Percentiles rank a stretch among this genome's conserved stretches.
Evolutionary conservation across 64 coral and sea anemone genomes (phyloP).

Genomic region (Anthopleura sola): DNA sequence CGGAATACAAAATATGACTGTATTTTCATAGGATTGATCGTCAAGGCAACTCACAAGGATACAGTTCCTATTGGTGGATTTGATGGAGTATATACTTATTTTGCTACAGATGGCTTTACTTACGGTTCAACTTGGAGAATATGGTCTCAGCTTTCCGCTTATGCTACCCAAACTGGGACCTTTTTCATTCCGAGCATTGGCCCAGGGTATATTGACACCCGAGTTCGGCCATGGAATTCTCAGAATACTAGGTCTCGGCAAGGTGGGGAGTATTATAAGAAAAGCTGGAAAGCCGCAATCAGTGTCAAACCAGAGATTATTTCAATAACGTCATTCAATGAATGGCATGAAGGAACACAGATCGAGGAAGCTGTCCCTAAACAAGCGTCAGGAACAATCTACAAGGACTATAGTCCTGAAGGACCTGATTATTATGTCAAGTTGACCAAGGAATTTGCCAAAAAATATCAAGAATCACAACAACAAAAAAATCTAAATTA

Average conservation of each 20-base stretch:
- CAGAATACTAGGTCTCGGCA: constrained; percentile 67
- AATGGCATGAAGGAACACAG: constrained; percentile 99
- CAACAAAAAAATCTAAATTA: neutral
- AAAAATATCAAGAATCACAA: neutral
- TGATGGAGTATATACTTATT: constrained; percentile 98
- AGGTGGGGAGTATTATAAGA: constrained; percentile 88
- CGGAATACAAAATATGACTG: constrained; percentile 95
- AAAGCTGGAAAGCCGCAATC: constrained; percentile 87
- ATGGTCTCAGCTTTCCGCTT: constrained; percentile 72
- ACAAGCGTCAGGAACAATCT: constrained; percentile 46
- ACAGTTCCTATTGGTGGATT: constrained; percentile 75
- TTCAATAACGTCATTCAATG: constrained; percentile 94
- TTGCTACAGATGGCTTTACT: constrained; percentile 84
- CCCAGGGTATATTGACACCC: constrained; percentile 93
- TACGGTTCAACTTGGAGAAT: constrained; percentile 88
- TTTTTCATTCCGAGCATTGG: constrained; percentile 98
- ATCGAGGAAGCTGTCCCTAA: constrained; percentile 90
- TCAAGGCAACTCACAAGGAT: constrained; percentile 66
- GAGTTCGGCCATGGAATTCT: constrained; percentile 80
- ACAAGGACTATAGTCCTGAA: constrained; percentile 82
- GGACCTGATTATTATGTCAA: constrained; percentile 79
- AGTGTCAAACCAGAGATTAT: constrained; percentile 71
- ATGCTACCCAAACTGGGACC: constrained; percentile 74
- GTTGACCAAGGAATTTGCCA: constrained; percentile 34
- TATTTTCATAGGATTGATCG: constrained; percentile 85